Percentiles rank a stretch among this genome's conserved stretches.
These are phyloP conservation scores for Magallana ariakensis DNA, from an alignment of 1,140 invertebrate species.

Conservation along the genomic window DNA sequence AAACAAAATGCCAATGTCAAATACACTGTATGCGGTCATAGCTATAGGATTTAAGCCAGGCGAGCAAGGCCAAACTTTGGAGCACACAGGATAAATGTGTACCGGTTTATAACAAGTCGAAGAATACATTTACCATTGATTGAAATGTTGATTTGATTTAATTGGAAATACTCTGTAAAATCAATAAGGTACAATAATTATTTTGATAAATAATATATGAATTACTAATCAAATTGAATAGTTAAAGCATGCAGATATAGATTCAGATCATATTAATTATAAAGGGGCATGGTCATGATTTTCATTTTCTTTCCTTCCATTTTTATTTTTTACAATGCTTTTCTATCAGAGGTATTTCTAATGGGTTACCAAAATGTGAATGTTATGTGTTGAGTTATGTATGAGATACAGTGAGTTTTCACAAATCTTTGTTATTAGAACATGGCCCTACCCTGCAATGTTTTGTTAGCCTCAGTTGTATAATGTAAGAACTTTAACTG, in stretches of 20 bases:
- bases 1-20: too few relatives aligned
- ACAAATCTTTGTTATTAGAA: too few relatives aligned
- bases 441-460: too few relatives aligned
- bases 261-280: background rate
- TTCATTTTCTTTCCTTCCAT: background rate
- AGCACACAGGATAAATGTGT: background rate
- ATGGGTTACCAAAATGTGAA: too few relatives aligned
- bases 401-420: too few relatives aligned
- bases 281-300: background rate
- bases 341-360: too few relatives aligned
- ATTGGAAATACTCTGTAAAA: constrained; percentile 22
- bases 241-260: background rate
- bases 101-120: background rate
- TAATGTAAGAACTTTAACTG: too few relatives aligned
- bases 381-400: too few relatives aligned
- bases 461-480: too few relatives aligned
- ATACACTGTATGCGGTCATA: too few relatives aligned
- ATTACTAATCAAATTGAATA: background rate
- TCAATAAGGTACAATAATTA: background rate
- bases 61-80: background rate
- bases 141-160: constrained; percentile 10
- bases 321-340: too few relatives aligned
- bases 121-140: constrained; percentile 8
- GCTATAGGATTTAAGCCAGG: background rate
- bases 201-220: background rate